Percentiles rank a stretch among this genome's conserved stretches.
These are phyloP conservation scores for Melopsittacus undulatus DNA, from an alignment of 2,797 vertebrate genomes.

Conservation along the genomic window DNA sequence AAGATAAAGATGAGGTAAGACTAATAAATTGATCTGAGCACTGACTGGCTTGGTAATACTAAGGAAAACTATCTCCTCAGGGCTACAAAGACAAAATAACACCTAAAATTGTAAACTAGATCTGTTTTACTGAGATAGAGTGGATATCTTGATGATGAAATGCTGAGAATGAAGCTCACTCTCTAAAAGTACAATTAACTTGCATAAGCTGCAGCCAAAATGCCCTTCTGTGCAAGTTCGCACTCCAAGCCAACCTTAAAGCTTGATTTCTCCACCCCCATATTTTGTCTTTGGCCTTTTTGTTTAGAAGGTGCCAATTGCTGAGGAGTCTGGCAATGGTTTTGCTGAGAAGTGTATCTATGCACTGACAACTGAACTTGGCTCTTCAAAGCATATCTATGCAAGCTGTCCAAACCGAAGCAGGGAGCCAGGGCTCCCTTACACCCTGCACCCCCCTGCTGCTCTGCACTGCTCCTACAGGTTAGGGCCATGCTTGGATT, in stretches of 20 bases:
- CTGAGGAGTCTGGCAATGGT: not conserved
- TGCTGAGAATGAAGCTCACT: not conserved
- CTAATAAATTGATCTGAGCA: not conserved
- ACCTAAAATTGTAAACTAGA: not conserved
- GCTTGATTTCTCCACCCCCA: not conserved
- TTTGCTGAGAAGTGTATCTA: conserved; percentile 14
- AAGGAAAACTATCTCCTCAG: not conserved
- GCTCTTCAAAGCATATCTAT: not conserved
- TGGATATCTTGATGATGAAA: not conserved
- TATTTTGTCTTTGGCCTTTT: conserved; percentile 11
- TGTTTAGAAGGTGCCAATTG: conserved; percentile 24
- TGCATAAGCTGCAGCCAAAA: not conserved
- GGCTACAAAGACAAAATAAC: not conserved
- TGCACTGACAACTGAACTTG: not conserved
- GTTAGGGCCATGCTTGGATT: fast-evolving
- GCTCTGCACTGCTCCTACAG: not conserved
- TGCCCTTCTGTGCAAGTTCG: not conserved
- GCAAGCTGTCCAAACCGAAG: fast-evolving
- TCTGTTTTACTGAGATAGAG: not conserved
- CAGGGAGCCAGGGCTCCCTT: not conserved
- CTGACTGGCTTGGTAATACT: not conserved
- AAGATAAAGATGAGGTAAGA: not conserved
- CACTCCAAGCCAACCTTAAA: not conserved
- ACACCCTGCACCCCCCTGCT: fast-evolving
- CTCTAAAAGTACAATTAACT: not conserved